phyloP scores from a whole-genome alignment of 2,888 invertebrate genomes.

The Ichneumon xanthorius region DNA sequence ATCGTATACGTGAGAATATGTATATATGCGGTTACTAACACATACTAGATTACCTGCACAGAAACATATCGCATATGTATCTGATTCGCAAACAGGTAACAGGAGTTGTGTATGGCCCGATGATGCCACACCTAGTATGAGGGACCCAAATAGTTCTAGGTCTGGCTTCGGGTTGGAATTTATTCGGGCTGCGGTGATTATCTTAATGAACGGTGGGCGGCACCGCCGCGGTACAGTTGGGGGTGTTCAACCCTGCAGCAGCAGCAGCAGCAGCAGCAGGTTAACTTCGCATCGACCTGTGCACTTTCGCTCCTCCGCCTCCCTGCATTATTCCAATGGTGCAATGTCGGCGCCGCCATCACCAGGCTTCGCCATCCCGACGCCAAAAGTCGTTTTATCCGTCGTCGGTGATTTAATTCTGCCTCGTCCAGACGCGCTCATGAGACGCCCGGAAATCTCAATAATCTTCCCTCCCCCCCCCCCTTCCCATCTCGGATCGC shows the following conservation, averaged over 20 bases:
- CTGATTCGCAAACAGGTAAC: slow-evolving; percentile 6
- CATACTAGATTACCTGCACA: slow-evolving; percentile 56
- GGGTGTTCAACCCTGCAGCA: slow-evolving; percentile 2
- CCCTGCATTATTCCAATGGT: slow-evolving; percentile 30
- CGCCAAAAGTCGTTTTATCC: slow-evolving; percentile 44
- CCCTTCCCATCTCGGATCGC: slow-evolving; percentile 4
- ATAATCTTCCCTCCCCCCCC: slow-evolving; percentile 31
- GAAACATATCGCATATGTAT: neutral
- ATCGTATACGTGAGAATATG: neutral
- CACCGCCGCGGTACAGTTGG: slow-evolving; percentile 23
- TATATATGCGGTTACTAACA: neutral
- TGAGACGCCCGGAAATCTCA: slow-evolving; percentile 45
- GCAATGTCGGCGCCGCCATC: slow-evolving; percentile 49
- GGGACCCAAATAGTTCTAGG: slow-evolving; percentile 29
- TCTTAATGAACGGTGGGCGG: slow-evolving; percentile 73
- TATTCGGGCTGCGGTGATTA: slow-evolving; percentile 78
- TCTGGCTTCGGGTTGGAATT: slow-evolving; percentile 72
- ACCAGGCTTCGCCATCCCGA: slow-evolving; percentile 1
- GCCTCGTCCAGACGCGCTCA: slow-evolving; percentile 22
- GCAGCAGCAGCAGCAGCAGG: slow-evolving; percentile 11
- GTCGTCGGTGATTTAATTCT: slow-evolving; percentile 46
- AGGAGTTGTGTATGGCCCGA: slow-evolving; percentile 13
- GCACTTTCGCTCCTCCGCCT: slow-evolving; percentile 16
- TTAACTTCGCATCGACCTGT: slow-evolving; percentile 36
- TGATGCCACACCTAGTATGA: slow-evolving; percentile 12